Conservation (phyloP, 2,113 vertebrate species). For the Platycercus adscitus region DNA sequence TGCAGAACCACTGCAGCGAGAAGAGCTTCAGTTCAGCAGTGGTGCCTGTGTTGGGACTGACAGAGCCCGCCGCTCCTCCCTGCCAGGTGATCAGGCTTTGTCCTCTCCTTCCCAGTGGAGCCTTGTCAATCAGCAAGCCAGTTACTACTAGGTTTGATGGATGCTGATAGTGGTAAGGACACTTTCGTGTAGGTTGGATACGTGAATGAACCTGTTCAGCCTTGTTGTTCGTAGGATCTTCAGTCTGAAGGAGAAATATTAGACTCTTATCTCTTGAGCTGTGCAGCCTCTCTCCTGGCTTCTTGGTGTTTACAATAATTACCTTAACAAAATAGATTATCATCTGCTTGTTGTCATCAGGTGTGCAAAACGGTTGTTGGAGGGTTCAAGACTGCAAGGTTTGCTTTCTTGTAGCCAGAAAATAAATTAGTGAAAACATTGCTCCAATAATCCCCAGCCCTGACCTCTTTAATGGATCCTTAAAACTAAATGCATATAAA, state of each 20-base stretch:
- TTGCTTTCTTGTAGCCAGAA: conserved; percentile 8
- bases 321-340: background rate
- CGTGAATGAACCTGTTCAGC: conserved; percentile 39
- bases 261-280: background rate
- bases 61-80: background rate
- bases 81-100: fast-evolving
- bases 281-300: background rate
- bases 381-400: background rate
- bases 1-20: background rate
- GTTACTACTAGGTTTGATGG: background rate
- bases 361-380: background rate
- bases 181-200: background rate
- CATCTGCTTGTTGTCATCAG: background rate
- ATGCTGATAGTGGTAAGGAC: background rate
- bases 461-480: conserved; percentile 6
- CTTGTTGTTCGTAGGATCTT: background rate
- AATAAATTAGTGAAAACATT: background rate
- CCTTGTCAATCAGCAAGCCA: background rate
- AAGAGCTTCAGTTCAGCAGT: background rate
- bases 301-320: conserved; percentile 32
- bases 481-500: background rate
- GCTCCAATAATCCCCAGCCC: background rate
- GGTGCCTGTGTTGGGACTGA: fast-evolving
- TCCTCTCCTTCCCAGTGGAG: background rate
- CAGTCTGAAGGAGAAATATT: conserved; percentile 1